Conservation (phyloP, 2,113 vertebrate genomes). For the Anhinga rufa region DNA sequence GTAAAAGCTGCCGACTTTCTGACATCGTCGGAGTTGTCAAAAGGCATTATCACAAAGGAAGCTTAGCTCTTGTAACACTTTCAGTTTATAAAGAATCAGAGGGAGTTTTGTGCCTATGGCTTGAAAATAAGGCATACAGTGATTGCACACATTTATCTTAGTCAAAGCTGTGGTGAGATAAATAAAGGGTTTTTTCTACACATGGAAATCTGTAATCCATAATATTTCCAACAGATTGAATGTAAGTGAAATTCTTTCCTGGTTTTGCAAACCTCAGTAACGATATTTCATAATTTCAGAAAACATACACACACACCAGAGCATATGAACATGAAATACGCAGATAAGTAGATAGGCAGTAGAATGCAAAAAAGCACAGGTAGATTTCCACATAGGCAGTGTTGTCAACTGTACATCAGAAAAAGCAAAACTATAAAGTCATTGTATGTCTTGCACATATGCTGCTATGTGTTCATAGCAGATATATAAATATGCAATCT, state of each 20-base stretch:
- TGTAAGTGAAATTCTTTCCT: neutral
- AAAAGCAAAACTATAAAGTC: neutral
- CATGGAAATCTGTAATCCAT: neutral
- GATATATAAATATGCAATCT: neutral
- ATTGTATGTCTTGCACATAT: neutral
- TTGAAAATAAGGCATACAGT: neutral
- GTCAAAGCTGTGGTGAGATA: neutral
- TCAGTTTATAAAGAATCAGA: neutral
- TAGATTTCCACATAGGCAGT: neutral
- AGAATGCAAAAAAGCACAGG: neutral
- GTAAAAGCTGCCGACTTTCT: neutral
- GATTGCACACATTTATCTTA: constrained; percentile 1
- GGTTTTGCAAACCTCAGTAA: neutral
- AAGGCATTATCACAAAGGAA: constrained; percentile 19
- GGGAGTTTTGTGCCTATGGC: constrained; percentile 6
- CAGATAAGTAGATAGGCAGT: neutral
- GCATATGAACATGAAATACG: neutral
- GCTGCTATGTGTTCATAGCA: neutral
- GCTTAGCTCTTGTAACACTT: neutral
- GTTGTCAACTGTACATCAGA: neutral
- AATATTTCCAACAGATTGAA: neutral
- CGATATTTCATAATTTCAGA: neutral
- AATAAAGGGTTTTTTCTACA: neutral
- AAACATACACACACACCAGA: neutral
- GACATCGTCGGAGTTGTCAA: constrained; percentile 37